Conservation (phyloP, 2,888 invertebrate species). For the Napeogenes sylphis region DNA sequence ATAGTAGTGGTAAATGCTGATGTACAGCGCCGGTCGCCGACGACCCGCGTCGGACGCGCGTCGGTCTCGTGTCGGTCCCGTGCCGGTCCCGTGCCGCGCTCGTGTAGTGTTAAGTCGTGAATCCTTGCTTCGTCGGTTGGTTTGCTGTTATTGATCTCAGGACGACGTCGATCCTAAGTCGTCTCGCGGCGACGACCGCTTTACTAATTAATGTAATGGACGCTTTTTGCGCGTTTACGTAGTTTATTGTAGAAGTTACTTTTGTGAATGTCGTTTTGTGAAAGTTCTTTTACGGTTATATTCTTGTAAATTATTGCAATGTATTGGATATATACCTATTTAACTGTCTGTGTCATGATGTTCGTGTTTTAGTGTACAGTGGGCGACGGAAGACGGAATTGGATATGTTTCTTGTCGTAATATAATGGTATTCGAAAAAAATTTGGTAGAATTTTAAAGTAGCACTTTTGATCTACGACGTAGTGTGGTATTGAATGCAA, state of each 20-base stretch:
- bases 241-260: conserved; percentile 43
- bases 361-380: conserved; percentile 11
- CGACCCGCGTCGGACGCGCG: too few relatives aligned
- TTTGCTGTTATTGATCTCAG: conserved; percentile 63
- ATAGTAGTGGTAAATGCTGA: conserved; percentile 4
- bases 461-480: conserved; percentile 68
- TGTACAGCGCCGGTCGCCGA: too few relatives aligned
- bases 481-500: conserved; percentile 71
- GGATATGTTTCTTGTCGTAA: conserved; percentile 15
- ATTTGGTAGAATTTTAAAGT: conserved; percentile 46
- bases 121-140: conserved; percentile 48
- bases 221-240: conserved; percentile 72
- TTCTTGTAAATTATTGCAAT: conserved; percentile 70
- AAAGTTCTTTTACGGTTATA: conserved; percentile 62
- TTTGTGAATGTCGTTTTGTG: conserved; percentile 66
- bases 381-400: conserved; percentile 9
- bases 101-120: conserved; percentile 44
- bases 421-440: conserved; percentile 25
- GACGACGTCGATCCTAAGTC: conserved; percentile 74
- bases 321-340: conserved; percentile 53
- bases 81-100: too few relatives aligned
- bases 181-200: conserved; percentile 53
- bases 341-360: conserved; percentile 17
- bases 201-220: conserved; percentile 44
- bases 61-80: too few relatives aligned